phyloP scores from a whole-genome alignment of 2,797 vertebrate genomes.

The Gouania willdenowi region DNA sequence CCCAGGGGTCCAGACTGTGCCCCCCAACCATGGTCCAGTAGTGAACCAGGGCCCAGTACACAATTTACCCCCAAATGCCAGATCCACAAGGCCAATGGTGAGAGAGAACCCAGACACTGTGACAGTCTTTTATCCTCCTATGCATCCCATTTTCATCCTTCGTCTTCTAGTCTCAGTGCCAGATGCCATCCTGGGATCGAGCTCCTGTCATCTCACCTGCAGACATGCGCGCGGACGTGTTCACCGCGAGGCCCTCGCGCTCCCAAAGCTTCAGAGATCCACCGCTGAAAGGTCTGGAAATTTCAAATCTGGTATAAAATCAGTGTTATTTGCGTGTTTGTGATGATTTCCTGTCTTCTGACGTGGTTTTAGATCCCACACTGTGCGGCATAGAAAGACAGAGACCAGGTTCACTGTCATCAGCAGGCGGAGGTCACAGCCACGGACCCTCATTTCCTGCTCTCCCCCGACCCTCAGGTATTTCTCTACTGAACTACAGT shows the following conservation, averaged over 20 bases:
- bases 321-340: too few relatives aligned
- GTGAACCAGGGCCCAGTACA: conserved; percentile 43
- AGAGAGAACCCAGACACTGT: conserved; percentile 28
- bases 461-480: conserved; percentile 78
- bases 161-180: conserved; percentile 61
- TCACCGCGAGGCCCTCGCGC: conserved; percentile 80
- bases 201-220: conserved; percentile 76
- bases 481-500: too few relatives aligned
- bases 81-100: conserved; percentile 51
- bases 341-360: not conserved
- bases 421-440: conserved; percentile 62
- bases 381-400: conserved; percentile 75
- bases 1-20: conserved; percentile 70
- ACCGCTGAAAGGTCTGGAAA: conserved; percentile 72
- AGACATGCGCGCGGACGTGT: conserved; percentile 82
- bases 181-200: conserved; percentile 75
- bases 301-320: not conserved
- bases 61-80: conserved; percentile 55
- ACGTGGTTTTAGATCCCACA: conserved; percentile 63
- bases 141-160: not conserved
- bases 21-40: conserved; percentile 66
- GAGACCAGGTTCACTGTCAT: conserved; percentile 71
- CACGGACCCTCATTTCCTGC: conserved; percentile 74
- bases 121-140: conserved; percentile 8
- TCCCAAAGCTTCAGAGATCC: conserved; percentile 77